Conservation (phyloP, 2,797 vertebrate genomes). For the Antrozous pallidus region DNA sequence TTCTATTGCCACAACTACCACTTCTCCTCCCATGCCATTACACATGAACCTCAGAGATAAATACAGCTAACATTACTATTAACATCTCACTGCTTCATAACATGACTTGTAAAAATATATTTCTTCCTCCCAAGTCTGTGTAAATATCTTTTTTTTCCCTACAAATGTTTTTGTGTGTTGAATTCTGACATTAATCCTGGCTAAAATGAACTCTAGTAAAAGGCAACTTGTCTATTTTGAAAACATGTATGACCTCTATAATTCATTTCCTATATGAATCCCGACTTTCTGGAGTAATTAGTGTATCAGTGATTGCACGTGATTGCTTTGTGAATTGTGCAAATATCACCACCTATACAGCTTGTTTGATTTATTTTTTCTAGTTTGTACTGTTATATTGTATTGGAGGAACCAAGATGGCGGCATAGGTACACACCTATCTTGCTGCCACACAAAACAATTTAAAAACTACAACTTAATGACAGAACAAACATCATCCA, state of each 20-base stretch:
- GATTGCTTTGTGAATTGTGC: constrained; percentile 88
- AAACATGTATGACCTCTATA: constrained; percentile 81
- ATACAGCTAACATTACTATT: background rate
- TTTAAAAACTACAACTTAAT: too few relatives aligned
- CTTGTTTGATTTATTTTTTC: constrained; percentile 89
- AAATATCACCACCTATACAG: constrained; percentile 95
- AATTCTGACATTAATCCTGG: constrained; percentile 62
- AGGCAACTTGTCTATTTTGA: constrained; percentile 72
- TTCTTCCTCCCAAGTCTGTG: background rate
- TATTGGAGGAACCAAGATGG: too few relatives aligned
- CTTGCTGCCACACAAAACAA: too few relatives aligned
- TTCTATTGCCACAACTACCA: background rate
- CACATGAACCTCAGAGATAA: background rate
- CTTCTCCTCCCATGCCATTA: background rate
- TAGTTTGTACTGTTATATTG: constrained; percentile 91
- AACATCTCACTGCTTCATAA: background rate
- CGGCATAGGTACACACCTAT: too few relatives aligned
- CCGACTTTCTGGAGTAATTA: constrained; percentile 86
- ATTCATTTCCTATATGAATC: constrained; percentile 84
- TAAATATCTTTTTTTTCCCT: background rate
- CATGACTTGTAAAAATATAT: background rate
- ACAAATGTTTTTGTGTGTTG: constrained; percentile 13
- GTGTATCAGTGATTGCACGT: constrained; percentile 82
- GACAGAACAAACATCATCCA: too few relatives aligned
- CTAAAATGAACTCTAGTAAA: constrained; percentile 75